Conservation (phyloP, 2,113 vertebrate species). For the Talpa occidentalis region DNA sequence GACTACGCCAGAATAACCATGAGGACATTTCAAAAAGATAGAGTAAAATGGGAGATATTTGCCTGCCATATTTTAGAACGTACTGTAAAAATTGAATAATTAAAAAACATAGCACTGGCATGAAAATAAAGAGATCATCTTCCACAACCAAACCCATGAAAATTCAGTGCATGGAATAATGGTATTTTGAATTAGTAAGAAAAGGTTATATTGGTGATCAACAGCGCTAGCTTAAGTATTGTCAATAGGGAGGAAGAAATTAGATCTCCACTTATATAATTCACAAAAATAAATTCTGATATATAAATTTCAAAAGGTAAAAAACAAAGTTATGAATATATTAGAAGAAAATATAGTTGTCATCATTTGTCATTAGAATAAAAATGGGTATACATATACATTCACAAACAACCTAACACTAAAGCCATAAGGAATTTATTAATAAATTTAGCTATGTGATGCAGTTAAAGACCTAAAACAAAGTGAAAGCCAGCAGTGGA, state of each 20-base stretch:
- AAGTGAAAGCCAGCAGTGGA: neutral
- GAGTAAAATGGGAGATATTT: neutral
- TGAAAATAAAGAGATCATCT: neutral
- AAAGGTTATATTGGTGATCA: neutral
- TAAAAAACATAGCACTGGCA: neutral
- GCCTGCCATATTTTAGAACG: neutral
- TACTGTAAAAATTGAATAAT: slow-evolving; percentile 4
- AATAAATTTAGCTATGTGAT: neutral
- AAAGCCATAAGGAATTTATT: neutral
- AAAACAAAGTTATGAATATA: neutral
- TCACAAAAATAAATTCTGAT: neutral
- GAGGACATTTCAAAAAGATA: neutral
- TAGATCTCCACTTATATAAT: neutral
- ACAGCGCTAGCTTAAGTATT: neutral
- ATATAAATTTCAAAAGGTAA: neutral
- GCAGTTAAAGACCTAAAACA: neutral
- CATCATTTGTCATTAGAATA: neutral
- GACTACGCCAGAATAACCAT: neutral
- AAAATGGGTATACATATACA: neutral
- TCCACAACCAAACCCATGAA: neutral
- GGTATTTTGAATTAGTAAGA: neutral
- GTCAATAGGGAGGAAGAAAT: neutral
- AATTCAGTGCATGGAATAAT: neutral
- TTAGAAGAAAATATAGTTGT: neutral
- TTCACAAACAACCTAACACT: neutral